phyloP scores from a whole-genome alignment of 1,140 invertebrate species.

The Sycophila sp. region DNA sequence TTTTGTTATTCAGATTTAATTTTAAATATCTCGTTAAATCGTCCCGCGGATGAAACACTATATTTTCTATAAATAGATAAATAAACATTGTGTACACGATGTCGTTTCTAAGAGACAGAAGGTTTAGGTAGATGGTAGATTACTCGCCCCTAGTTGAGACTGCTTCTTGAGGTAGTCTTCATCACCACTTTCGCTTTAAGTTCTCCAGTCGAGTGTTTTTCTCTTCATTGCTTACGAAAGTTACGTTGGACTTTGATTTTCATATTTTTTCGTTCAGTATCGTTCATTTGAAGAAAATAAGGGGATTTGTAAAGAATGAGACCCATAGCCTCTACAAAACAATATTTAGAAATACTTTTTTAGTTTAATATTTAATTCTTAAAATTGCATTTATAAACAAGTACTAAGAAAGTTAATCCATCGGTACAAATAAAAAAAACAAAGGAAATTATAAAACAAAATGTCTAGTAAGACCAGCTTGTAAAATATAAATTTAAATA shows the following conservation, averaged over 20 bases:
- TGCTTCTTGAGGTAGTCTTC: conserved; percentile 61
- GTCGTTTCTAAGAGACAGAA: conserved; percentile 60
- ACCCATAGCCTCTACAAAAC: neutral
- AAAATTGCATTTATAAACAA: neutral
- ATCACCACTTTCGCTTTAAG: conserved; percentile 53
- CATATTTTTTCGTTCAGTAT: conserved; percentile 10
- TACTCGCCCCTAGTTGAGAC: conserved; percentile 65
- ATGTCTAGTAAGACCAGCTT: too few species aligned
- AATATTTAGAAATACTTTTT: neutral
- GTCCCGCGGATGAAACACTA: conserved; percentile 38
- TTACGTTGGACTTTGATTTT: conserved; percentile 47
- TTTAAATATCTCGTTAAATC: conserved; percentile 36
- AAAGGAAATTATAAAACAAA: neutral
- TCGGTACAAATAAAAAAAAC: neutral
- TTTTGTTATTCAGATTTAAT: neutral
- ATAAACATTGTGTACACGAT: conserved; percentile 58
- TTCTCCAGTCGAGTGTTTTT: conserved; percentile 50
- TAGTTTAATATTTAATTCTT: neutral
- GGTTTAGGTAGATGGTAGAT: conserved; percentile 65
- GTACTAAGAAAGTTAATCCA: neutral
- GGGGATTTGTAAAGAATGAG: neutral
- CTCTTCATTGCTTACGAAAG: conserved; percentile 53
- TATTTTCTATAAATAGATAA: conserved; percentile 49
- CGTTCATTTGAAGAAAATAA: neutral
- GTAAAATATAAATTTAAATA: too few species aligned